Evolutionary conservation across 2,797 vertebrate species (phyloP).

Genomic region (Acipenser oxyrinchus): DNA sequence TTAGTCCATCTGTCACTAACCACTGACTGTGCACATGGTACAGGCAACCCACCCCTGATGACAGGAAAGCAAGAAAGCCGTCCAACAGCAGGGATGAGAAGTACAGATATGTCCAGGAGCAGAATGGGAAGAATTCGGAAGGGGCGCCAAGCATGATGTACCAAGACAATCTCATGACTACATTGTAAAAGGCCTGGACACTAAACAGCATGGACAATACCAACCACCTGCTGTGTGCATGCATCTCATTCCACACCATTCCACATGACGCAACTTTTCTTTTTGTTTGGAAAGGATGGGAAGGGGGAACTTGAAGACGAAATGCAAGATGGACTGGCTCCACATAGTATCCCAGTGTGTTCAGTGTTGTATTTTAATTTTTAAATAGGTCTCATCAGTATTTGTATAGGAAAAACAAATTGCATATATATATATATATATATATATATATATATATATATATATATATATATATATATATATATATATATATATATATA

Average conservation of each 20-base stretch:
- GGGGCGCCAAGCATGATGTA: conserved; percentile 68
- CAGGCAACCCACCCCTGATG: conserved; percentile 67
- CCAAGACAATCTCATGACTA: conserved; percentile 93
- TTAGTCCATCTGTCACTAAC: conserved; percentile 38
- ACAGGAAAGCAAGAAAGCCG: conserved; percentile 56
- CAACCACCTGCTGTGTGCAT: not conserved
- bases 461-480: too few species aligned
- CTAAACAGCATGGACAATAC: too few species aligned
- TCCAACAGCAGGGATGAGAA: conserved; percentile 55
- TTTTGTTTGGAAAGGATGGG: too few species aligned
- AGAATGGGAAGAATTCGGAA: conserved; percentile 70
- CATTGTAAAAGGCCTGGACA: conserved; percentile 63
- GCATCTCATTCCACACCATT: not conserved
- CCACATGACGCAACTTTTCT: not conserved
- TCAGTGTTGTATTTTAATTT: too few species aligned
- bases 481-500: too few species aligned
- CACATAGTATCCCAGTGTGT: too few species aligned
- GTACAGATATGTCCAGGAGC: conserved; percentile 61
- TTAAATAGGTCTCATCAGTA: too few species aligned
- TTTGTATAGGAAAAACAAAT: too few species aligned
- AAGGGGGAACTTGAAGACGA: too few species aligned
- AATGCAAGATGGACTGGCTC: too few species aligned
- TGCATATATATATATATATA: too few species aligned
- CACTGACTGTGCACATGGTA: conserved; percentile 55
- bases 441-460: too few species aligned